Evolutionary conservation across 2,797 vertebrate genomes (phyloP).

Genomic region (Stomatorhinus walkeri): DNA sequence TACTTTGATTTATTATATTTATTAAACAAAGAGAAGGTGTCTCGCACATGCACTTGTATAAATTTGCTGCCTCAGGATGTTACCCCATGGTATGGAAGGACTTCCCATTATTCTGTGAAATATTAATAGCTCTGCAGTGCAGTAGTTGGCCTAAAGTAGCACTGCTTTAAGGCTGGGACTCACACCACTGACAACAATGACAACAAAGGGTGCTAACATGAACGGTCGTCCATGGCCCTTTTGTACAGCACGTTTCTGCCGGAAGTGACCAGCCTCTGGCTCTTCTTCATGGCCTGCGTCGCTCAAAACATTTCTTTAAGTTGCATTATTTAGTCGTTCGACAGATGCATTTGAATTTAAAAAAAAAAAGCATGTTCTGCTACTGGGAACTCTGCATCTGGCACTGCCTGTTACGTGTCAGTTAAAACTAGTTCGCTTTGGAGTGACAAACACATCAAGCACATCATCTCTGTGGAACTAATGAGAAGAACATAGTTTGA

Average conservation of each 20-base stretch:
- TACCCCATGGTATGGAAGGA: neutral
- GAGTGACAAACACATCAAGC: neutral
- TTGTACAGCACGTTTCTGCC: neutral
- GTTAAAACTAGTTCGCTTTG: neutral
- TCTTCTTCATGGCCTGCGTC: neutral
- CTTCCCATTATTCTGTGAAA: neutral
- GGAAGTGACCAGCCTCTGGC: neutral
- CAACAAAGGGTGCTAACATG: neutral
- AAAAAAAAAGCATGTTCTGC: neutral
- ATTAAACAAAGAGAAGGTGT: neutral
- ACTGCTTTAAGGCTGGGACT: neutral
- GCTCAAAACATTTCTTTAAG: neutral
- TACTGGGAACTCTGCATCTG: neutral
- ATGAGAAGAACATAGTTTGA: neutral
- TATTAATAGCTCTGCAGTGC: neutral
- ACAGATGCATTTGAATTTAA: neutral
- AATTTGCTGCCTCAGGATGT: neutral
- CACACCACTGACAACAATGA: neutral
- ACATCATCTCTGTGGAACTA: neutral
- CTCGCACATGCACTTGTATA: neutral
- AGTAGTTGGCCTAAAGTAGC: neutral
- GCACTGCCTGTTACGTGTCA: neutral
- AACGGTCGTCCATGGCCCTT: neutral
- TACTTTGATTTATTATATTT: neutral
- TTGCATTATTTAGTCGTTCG: neutral